phyloP scores from a whole-genome alignment of 2,113 vertebrate genomes.

The Tragelaphus buxtoni region DNA sequence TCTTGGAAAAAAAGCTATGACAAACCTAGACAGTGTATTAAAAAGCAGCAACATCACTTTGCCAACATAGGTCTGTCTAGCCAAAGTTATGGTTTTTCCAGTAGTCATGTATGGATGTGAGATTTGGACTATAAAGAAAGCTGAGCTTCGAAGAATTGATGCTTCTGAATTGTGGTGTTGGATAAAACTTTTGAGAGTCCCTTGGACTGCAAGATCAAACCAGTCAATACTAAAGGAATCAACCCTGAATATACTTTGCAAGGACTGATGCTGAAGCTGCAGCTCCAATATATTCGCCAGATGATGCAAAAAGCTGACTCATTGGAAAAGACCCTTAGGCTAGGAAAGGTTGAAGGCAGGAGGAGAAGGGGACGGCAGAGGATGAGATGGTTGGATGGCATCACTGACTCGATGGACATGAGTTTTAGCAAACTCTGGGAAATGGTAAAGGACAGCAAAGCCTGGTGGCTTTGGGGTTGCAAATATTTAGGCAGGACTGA shows the following conservation, averaged over 20 bases:
- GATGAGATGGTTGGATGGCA: not conserved
- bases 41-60: not conserved
- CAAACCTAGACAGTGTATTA: not conserved
- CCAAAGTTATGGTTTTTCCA: not conserved
- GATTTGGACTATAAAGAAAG: not conserved
- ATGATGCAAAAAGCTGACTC: not conserved
- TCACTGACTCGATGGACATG: not conserved
- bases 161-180: not conserved
- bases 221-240: not conserved
- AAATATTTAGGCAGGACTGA: not conserved
- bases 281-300: accelerated
- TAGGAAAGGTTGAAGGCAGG: not conserved
- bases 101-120: not conserved
- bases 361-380: not conserved
- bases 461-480: not conserved
- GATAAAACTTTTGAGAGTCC: not conserved
- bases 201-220: not conserved
- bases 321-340: not conserved
- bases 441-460: not conserved
- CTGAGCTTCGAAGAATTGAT: not conserved
- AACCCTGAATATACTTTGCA: not conserved
- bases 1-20: not conserved
- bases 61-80: not conserved
- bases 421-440: not conserved
- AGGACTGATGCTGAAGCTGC: not conserved